phyloP scores from a whole-genome alignment of 1,140 invertebrate genomes.

The Zaprionus lachaisei region DNA sequence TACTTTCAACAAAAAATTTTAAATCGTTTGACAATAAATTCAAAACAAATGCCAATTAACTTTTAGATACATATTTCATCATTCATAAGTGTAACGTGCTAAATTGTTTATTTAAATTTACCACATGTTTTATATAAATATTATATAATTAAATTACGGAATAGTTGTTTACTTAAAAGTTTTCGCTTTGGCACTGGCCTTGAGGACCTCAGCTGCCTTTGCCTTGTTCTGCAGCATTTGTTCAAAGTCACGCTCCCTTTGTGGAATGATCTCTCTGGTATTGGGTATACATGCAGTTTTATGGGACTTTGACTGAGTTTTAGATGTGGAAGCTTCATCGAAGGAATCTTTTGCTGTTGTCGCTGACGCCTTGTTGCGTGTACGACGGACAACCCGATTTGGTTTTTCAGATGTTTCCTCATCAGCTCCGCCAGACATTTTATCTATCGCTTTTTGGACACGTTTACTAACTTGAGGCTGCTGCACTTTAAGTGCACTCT shows the following conservation, averaged over 20 bases:
- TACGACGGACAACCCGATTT: conserved; percentile 46
- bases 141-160: background rate
- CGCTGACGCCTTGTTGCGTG: conserved; percentile 23
- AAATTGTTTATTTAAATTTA: background rate
- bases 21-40: too few species aligned
- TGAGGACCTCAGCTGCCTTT: conserved; percentile 90
- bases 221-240: conserved; percentile 88
- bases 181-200: conserved; percentile 80
- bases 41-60: background rate
- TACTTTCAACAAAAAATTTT: conserved; percentile 1
- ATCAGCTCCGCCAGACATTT: conserved; percentile 66
- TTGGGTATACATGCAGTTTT: conserved; percentile 61
- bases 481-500: conserved; percentile 65
- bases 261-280: conserved; percentile 88
- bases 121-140: too few species aligned
- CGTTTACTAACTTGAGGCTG: conserved; percentile 89
- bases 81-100: background rate
- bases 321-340: conserved; percentile 41
- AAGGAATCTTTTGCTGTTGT: background rate
- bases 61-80: background rate
- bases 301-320: conserved; percentile 18
- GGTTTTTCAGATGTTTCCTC: conserved; percentile 53
- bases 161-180: conserved; percentile 5
- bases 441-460: conserved; percentile 88
- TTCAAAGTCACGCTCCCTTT: conserved; percentile 88